Conservation (phyloP, 2,113 vertebrate species). For the Mustela lutreola region DNA sequence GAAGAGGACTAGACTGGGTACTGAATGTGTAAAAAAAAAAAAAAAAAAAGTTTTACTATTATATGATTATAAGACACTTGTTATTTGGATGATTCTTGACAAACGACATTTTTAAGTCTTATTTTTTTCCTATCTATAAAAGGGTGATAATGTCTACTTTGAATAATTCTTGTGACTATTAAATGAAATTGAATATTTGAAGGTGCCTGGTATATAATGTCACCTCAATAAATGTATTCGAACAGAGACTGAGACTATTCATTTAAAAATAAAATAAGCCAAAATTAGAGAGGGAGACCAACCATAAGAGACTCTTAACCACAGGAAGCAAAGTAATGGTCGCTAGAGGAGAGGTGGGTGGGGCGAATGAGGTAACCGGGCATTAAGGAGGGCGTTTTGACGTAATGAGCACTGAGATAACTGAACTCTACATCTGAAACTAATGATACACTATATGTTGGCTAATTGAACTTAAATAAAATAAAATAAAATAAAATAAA, state of each 20-base stretch:
- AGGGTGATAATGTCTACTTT: background rate
- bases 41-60: background rate
- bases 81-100: background rate
- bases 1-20: background rate
- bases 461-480: background rate
- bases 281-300: background rate
- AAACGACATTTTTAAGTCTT: background rate
- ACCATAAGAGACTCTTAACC: background rate
- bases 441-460: background rate
- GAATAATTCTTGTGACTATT: background rate
- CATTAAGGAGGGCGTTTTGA: background rate
- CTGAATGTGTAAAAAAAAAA: background rate
- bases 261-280: background rate
- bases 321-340: background rate
- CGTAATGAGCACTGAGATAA: background rate
- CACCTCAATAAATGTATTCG: slow-evolving; percentile 7
- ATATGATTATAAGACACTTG: background rate
- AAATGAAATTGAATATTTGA: slow-evolving; percentile 28
- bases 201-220: background rate
- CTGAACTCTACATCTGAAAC: background rate
- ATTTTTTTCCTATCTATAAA: background rate
- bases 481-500: background rate
- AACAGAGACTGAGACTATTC: background rate
- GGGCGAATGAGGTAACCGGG: background rate
- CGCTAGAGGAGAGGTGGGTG: background rate